Conservation (phyloP, 2,888 invertebrate species). For the Apoda limacodes region DNA sequence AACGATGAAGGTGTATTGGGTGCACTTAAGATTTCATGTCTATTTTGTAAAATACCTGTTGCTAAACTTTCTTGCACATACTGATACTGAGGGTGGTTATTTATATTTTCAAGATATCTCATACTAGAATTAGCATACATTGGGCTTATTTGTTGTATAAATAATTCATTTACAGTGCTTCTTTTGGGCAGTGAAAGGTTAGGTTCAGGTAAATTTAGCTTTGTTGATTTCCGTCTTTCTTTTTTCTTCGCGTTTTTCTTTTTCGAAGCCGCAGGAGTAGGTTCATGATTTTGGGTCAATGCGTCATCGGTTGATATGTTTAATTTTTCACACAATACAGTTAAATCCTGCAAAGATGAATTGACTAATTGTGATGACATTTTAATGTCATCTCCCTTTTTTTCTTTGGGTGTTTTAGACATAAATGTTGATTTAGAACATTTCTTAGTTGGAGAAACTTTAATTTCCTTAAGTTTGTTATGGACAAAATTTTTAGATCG, state of each 20-base stretch:
- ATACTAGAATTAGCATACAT: slow-evolving; percentile 40
- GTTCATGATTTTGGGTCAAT: slow-evolving; percentile 20
- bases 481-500: slow-evolving; percentile 26
- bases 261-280: slow-evolving; percentile 23
- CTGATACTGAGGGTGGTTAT: slow-evolving; percentile 48
- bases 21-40: neutral
- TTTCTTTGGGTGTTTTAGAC: slow-evolving; percentile 11
- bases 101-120: slow-evolving; percentile 48
- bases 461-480: slow-evolving; percentile 26
- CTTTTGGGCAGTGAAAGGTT: slow-evolving; percentile 3
- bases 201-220: slow-evolving; percentile 22
- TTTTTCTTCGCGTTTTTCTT: slow-evolving; percentile 43
- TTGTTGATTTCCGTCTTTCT: slow-evolving; percentile 36
- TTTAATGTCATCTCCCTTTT: slow-evolving; percentile 17
- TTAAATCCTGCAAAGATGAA: slow-evolving; percentile 20
- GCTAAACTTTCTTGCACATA: slow-evolving; percentile 23
- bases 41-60: slow-evolving; percentile 8
- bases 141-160: slow-evolving; percentile 35
- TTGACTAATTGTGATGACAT: slow-evolving; percentile 18
- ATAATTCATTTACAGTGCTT: slow-evolving; percentile 36
- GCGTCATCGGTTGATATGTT: slow-evolving; percentile 26
- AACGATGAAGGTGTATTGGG: slow-evolving; percentile 18
- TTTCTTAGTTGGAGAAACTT: slow-evolving; percentile 20
- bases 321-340: slow-evolving; percentile 25
- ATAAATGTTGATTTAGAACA: slow-evolving; percentile 1